phyloP scores from a whole-genome alignment of 2,113 vertebrate genomes.

The Gobius niger region DNA sequence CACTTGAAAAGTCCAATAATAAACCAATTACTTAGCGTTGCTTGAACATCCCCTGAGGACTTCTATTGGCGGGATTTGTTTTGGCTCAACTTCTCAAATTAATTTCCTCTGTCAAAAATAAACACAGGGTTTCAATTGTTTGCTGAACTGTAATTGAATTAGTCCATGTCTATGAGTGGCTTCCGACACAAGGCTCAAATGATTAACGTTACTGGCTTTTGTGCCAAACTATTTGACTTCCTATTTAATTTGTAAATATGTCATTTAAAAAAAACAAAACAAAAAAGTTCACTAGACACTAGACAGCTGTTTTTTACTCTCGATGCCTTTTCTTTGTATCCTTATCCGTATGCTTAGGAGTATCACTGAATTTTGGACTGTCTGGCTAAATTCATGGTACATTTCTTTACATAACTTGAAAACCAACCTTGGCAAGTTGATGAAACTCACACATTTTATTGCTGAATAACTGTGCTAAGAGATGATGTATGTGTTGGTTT shows the following conservation, averaged over 20 bases:
- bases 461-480: no score
- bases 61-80: neutral
- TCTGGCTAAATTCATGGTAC: no score
- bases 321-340: no score
- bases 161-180: neutral
- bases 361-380: no score
- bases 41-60: neutral
- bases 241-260: neutral
- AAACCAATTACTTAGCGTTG: neutral
- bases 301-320: no score
- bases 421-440: no score
- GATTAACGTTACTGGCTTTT: neutral
- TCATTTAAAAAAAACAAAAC: neutral
- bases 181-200: neutral
- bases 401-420: no score
- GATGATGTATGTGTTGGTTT: no score
- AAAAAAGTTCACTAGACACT: no score
- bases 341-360: no score
- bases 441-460: no score
- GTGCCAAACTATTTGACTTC: neutral
- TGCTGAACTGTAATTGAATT: constrained; percentile 1
- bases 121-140: neutral
- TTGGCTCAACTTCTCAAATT: constrained; percentile 3
- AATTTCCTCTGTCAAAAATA: neutral
- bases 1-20: neutral